phyloP scores from a whole-genome alignment of 2,888 invertebrate genomes.

The Magallana nippona region DNA sequence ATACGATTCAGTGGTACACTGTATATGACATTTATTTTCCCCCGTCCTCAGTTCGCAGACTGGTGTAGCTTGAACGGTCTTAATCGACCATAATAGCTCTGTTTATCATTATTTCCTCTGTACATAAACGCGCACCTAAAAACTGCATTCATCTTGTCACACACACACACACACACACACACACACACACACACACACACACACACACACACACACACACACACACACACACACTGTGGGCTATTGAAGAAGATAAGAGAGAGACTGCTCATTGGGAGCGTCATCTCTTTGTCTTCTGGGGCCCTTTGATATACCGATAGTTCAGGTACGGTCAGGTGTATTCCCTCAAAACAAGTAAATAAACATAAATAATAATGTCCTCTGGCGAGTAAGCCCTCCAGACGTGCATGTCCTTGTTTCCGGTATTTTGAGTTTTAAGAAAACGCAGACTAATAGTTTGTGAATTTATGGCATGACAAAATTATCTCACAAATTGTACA shows the following conservation, averaged over 20 bases:
- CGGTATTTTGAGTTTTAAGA: too few relatives aligned
- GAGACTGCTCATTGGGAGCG: not conserved
- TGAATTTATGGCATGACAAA: too few relatives aligned
- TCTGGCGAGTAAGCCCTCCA: too few relatives aligned
- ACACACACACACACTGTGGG: not conserved
- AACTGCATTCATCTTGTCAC: not conserved
- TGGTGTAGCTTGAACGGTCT: not conserved
- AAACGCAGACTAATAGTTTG: too few relatives aligned
- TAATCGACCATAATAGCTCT: not conserved
- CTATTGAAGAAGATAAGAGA: not conserved
- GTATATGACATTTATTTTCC: too few relatives aligned
- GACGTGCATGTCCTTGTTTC: too few relatives aligned
- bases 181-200: not conserved
- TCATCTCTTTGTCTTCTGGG: not conserved
- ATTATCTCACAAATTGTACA: too few relatives aligned
- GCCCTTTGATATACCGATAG: not conserved
- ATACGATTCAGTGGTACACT: too few relatives aligned
- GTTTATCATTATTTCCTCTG: constrained; percentile 10
- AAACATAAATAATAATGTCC: too few relatives aligned
- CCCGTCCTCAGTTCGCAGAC: not conserved
- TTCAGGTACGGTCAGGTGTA: not conserved
- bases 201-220: not conserved
- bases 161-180: not conserved
- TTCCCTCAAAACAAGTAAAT: too few relatives aligned
- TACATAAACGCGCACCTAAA: not conserved